Base-by-base conservation (phyloP, 2,797 vertebrate genomes). In the Bradypodion ventrale region DNA sequence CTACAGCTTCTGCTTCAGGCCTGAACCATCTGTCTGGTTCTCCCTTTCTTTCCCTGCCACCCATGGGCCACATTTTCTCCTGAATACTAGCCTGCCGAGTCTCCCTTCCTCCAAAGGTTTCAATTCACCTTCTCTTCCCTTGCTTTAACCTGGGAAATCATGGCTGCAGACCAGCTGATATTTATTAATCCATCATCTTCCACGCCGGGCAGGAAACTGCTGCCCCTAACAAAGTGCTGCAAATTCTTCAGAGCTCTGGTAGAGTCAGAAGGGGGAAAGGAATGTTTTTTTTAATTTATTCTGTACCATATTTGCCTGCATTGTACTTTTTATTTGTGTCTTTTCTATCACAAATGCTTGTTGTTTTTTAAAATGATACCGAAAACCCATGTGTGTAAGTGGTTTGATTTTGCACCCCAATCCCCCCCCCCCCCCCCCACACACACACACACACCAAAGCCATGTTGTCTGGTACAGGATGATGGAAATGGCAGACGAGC, bases 221-320 rank as follows among this genome's bases (percentile, higher is more conserved):
- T 25, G 4, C 52, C 27, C 25, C 19, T 19, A 23, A n/a, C n/a
- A n/a, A n/a, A 56, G 16, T 3, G 35, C 40, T 77, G 52, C 25
- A 4, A 25, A 78, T 65, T 40, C 60, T 29, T 19, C 27, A n/a
- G 5, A 40, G 73, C 73, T 52, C 73, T 66, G 62, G 73, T 66
- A 83, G 62, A 63, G 12, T 63, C 80, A 5, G 32, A 56, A 49
- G 32, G 32, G 37, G 68, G 10, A 2, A n/a, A n/a, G 27, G n/a
- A n/a, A 13, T 21, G 35, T 19, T 21, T 76, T 80, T 80, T n/a
- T n/a, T 85, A 82, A 85, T 75, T 85, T 85, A 85, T 85, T 82
- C 63, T 70, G 79, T 70, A 69, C 27, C 40, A 63, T 80, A 70
- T 76, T 76, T 81, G 78, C 84, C 56, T 82, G 79, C 15, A 49